These are phyloP conservation scores for Drosophila pandora DNA, from an alignment of 1,140 invertebrate species.

Conservation along the genomic window DNA sequence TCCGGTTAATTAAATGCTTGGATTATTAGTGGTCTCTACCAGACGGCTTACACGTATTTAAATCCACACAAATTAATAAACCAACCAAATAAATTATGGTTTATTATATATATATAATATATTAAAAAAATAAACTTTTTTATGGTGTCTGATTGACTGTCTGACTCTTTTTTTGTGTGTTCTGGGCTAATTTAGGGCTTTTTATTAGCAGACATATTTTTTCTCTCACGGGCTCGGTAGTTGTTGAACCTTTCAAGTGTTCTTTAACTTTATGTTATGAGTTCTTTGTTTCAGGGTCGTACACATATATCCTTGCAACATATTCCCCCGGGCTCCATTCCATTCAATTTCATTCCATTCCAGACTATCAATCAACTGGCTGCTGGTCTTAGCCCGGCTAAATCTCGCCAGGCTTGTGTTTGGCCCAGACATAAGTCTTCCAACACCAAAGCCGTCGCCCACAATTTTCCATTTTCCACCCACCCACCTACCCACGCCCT, in stretches of 20 bases:
- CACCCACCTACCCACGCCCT: neutral
- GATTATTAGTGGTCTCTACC: neutral
- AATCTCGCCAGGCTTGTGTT: slow-evolving; percentile 23
- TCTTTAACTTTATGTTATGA: slow-evolving; percentile 4
- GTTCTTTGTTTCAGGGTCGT: slow-evolving; percentile 11
- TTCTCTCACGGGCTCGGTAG: neutral
- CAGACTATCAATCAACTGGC: slow-evolving; percentile 40
- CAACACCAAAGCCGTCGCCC: slow-evolving; percentile 1
- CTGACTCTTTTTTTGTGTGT: neutral
- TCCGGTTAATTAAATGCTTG: slow-evolving; percentile 22
- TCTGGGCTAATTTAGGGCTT: neutral
- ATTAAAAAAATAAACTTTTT: too few relatives aligned
- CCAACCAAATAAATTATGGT: slow-evolving; percentile 5
- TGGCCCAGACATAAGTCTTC: slow-evolving; percentile 37
- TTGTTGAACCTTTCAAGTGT: neutral
- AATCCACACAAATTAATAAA: slow-evolving; percentile 8
- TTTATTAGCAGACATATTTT: neutral
- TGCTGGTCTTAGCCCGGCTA: slow-evolving; percentile 19
- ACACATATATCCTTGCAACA: slow-evolving; percentile 4
- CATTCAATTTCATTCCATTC: slow-evolving; percentile 44
- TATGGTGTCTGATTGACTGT: neutral
- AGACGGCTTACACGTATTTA: slow-evolving; percentile 12
- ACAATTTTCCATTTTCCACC: slow-evolving; percentile 1
- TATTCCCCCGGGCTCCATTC: slow-evolving; percentile 31
- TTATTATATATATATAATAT: neutral